Percentiles rank a stretch among this genome's conserved stretches.
phyloP scores from a whole-genome alignment of 2,797 vertebrate species.

The Sitta carolinensis region DNA sequence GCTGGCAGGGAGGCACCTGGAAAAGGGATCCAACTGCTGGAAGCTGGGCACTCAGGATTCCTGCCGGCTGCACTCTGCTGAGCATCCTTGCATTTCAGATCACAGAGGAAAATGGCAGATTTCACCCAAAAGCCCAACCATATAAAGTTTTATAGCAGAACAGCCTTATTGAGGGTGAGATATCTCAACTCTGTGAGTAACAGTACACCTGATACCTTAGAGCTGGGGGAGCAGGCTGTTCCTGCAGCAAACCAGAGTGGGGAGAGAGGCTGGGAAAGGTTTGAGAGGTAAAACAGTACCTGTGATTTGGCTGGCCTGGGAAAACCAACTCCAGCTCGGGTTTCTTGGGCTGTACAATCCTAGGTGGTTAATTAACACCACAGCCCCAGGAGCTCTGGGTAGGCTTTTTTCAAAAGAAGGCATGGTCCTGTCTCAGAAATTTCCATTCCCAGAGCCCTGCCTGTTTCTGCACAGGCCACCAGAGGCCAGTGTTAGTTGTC shows the following conservation, averaged over 20 bases:
- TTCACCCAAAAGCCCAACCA: neutral
- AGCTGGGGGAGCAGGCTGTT: neutral
- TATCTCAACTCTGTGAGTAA: neutral
- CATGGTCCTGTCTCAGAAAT: neutral
- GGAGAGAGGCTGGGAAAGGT: neutral
- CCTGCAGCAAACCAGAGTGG: neutral
- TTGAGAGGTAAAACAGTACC: neutral
- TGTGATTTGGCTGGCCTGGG: neutral
- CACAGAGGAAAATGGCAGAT: neutral
- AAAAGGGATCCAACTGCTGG: neutral
- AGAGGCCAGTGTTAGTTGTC: slow-evolving; percentile 65
- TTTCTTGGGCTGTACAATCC: neutral
- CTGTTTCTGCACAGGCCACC: slow-evolving; percentile 44
- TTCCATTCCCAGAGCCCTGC: neutral
- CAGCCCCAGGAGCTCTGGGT: neutral
- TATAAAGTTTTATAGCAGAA: neutral
- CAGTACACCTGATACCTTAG: fast-evolving
- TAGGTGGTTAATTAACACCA: neutral
- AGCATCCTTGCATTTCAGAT: neutral
- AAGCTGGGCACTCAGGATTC: fast-evolving
- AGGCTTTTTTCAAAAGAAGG: neutral
- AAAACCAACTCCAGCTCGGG: neutral
- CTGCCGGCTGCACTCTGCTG: neutral
- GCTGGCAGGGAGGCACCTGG: neutral
- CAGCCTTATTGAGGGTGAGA: neutral